phyloP scores from a whole-genome alignment of 2,797 vertebrate genomes.

The Acrossocheilus wenchowensis region DNA sequence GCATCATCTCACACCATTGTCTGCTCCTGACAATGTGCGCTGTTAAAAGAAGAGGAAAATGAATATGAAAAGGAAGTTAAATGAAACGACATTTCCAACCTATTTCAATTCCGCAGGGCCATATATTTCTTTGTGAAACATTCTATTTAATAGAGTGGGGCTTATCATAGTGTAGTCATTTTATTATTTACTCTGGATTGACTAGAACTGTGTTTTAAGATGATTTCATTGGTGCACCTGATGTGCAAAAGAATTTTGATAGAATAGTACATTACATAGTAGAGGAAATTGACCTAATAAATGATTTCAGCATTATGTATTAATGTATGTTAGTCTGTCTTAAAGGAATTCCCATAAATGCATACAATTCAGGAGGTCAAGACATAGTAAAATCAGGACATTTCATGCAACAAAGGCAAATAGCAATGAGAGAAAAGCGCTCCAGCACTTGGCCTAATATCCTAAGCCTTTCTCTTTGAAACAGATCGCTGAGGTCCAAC shows the following conservation, averaged over 20 bases:
- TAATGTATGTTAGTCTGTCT: background rate
- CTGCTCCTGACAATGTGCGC: constrained; percentile 88
- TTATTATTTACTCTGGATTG: background rate
- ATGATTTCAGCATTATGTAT: background rate
- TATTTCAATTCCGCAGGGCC: background rate
- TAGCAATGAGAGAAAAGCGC: constrained; percentile 23
- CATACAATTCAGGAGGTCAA: constrained; percentile 53
- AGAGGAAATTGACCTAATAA: background rate
- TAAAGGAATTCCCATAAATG: constrained; percentile 9
- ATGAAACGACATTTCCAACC: background rate
- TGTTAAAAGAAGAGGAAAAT: constrained; percentile 64
- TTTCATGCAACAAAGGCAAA: constrained; percentile 31
- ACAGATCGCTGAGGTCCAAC: constrained; percentile 46
- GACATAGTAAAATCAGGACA: constrained; percentile 11
- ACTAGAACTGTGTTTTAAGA: background rate
- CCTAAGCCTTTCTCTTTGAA: constrained; percentile 38
- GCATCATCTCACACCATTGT: constrained; percentile 97
- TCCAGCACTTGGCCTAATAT: constrained; percentile 44
- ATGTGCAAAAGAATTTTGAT: background rate
- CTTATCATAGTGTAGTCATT: background rate
- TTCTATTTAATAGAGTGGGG: background rate
- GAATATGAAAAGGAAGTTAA: background rate
- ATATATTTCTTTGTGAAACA: background rate
- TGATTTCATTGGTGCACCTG: background rate
- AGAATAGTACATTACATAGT: background rate